These are phyloP conservation scores for Anagyrus pseudococci DNA, from an alignment of 2,888 invertebrate genomes.

Conservation along the genomic window DNA sequence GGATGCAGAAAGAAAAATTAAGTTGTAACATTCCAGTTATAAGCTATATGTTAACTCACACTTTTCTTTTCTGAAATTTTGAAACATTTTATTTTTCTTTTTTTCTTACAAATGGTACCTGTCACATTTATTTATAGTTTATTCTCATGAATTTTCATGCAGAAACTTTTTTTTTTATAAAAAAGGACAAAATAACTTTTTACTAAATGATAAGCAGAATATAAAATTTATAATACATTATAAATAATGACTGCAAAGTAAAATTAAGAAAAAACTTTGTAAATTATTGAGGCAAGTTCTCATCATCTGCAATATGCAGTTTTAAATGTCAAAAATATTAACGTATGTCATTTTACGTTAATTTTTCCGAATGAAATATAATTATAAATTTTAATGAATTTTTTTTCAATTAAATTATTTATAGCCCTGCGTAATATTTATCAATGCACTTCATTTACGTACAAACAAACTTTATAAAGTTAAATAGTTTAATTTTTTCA, in stretches of 20 bases:
- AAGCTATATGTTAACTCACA: slow-evolving; percentile 3
- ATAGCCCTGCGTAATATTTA: too few species aligned
- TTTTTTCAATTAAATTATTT: too few species aligned
- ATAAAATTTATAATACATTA: slow-evolving; percentile 40
- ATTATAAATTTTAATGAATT: too few species aligned
- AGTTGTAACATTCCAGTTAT: slow-evolving; percentile 37
- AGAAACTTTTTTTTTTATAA: slow-evolving; percentile 37
- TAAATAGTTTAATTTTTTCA: too few species aligned
- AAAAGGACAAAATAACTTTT: slow-evolving; percentile 37
- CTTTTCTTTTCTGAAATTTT: neutral
- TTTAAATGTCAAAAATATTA: slow-evolving; percentile 19
- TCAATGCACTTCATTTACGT: too few species aligned
- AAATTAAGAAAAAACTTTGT: slow-evolving; percentile 32
- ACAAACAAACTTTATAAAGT: too few species aligned
- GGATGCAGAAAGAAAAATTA: slow-evolving; percentile 10
- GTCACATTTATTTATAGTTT: slow-evolving; percentile 33
- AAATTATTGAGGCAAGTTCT: slow-evolving; percentile 17
- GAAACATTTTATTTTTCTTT: slow-evolving; percentile 26
- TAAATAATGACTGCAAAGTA: slow-evolving; percentile 35
- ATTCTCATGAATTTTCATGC: slow-evolving; percentile 31
- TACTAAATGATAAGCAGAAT: slow-evolving; percentile 37
- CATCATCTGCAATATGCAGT: too few species aligned
- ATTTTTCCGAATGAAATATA: slow-evolving; percentile 35
- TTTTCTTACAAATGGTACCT: slow-evolving; percentile 32
- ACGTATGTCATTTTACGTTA: slow-evolving; percentile 32